phyloP scores from a whole-genome alignment of 1,140 invertebrate genomes.

The Druon quercuslanigerum region DNA sequence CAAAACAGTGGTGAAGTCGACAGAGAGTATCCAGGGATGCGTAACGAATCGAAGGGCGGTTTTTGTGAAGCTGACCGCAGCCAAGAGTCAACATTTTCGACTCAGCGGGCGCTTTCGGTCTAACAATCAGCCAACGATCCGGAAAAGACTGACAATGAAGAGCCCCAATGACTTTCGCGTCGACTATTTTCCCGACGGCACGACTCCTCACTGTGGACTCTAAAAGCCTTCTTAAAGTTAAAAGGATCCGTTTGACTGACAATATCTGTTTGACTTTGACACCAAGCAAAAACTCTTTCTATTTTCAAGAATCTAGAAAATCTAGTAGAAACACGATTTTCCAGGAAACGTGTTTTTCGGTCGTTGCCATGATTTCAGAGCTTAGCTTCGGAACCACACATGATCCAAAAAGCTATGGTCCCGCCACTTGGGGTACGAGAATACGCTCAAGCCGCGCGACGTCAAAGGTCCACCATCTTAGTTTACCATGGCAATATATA shows the following conservation, averaged over 20 bases:
- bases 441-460: too few relatives aligned
- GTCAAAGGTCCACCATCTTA: too few relatives aligned
- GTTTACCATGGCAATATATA: too few relatives aligned
- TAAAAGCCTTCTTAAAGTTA: background rate
- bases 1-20: conserved; percentile 34
- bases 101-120: conserved; percentile 62
- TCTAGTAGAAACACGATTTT: background rate
- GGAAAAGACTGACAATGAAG: conserved; percentile 38
- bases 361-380: background rate
- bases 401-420: too few relatives aligned
- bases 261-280: conserved; percentile 30
- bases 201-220: background rate
- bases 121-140: conserved; percentile 41
- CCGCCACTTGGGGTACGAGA: too few relatives aligned
- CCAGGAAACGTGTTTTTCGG: conserved; percentile 20
- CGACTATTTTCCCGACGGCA: conserved; percentile 28
- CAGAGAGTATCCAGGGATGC: conserved; percentile 52
- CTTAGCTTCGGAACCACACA: too few relatives aligned
- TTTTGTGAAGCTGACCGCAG: conserved; percentile 68
- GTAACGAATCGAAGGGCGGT: conserved; percentile 68
- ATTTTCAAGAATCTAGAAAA: background rate
- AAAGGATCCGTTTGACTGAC: conserved; percentile 20
- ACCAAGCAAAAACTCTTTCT: conserved; percentile 29
- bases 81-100: conserved; percentile 65
- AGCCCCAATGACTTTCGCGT: conserved; percentile 47